Evolutionary conservation across 2,797 vertebrate genomes (phyloP).

Genomic region (Leptoclinus maculatus): DNA sequence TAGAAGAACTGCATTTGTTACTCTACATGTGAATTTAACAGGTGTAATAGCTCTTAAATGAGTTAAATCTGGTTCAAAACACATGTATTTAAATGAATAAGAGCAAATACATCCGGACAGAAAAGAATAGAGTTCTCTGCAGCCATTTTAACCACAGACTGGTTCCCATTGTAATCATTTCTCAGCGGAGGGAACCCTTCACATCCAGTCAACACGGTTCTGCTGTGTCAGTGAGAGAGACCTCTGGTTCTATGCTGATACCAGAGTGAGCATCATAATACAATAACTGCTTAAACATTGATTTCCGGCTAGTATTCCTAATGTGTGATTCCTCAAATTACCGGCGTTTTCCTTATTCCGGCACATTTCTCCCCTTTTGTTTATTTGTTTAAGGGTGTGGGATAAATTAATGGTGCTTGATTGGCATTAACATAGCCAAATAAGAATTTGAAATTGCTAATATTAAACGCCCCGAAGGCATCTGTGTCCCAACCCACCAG

Average conservation of each 20-base stretch:
- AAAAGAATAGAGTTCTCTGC: not conserved
- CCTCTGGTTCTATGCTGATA: slow-evolving; percentile 1
- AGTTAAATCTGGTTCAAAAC: not conserved
- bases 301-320: slow-evolving; percentile 7
- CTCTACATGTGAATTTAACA: not conserved
- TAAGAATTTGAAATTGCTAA: slow-evolving; percentile 79
- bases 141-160: not conserved
- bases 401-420: slow-evolving; percentile 76
- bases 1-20: not conserved
- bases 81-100: not conserved
- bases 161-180: not conserved
- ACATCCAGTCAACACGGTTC: not conserved
- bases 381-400: slow-evolving; percentile 67
- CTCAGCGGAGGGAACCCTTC: not conserved
- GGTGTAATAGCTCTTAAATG: not conserved
- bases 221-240: not conserved
- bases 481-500: slow-evolving; percentile 75
- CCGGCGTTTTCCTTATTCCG: not conserved
- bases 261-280: slow-evolving; percentile 11
- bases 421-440: slow-evolving; percentile 82
- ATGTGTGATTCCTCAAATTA: slow-evolving; percentile 30
- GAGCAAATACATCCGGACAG: not conserved
- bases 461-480: slow-evolving; percentile 67
- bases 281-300: slow-evolving; percentile 2
- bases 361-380: slow-evolving; percentile 40